Conservation (phyloP, 1,140 invertebrate genomes). For the Pseudomyrmex dendroicus region DNA sequence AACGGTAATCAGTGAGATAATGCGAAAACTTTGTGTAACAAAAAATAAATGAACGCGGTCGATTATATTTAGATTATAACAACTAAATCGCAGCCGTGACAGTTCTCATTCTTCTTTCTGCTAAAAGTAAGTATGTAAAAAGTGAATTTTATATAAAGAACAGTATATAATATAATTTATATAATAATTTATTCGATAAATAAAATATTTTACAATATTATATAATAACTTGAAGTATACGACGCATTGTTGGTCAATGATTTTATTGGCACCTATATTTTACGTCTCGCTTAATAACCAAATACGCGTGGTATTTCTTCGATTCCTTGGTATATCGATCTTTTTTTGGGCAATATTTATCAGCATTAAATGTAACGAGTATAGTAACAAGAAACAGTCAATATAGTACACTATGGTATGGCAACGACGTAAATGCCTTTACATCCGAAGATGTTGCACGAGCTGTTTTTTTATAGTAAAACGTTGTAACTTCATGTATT, state of each 20-base stretch:
- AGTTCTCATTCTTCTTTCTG: too few relatives aligned
- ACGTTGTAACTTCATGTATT: too few relatives aligned
- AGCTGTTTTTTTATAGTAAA: too few relatives aligned
- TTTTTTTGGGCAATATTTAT: conserved; percentile 36
- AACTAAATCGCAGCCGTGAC: too few relatives aligned
- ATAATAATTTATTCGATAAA: conserved; percentile 74
- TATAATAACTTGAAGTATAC: conserved; percentile 72
- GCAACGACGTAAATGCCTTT: too few relatives aligned
- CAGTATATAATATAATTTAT: conserved; percentile 28
- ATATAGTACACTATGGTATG: conserved; percentile 33
- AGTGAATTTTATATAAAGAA: background rate
- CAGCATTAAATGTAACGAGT: conserved; percentile 71
- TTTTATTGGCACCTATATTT: conserved; percentile 83
- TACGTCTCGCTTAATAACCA: conserved; percentile 80
- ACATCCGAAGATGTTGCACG: too few relatives aligned
- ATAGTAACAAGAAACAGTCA: conserved; percentile 66
- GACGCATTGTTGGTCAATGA: conserved; percentile 75
- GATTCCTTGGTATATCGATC: conserved; percentile 59
- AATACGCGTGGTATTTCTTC: conserved; percentile 75
- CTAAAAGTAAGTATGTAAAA: too few relatives aligned
- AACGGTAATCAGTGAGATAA: too few relatives aligned
- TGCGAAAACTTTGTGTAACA: too few relatives aligned
- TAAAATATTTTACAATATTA: conserved; percentile 72
- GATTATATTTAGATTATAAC: too few relatives aligned
- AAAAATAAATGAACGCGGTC: too few relatives aligned